These are phyloP conservation scores for Holothuria leucospilota DNA, from an alignment of 53 echinoderm and acorn worm species.

Conservation along the genomic window DNA sequence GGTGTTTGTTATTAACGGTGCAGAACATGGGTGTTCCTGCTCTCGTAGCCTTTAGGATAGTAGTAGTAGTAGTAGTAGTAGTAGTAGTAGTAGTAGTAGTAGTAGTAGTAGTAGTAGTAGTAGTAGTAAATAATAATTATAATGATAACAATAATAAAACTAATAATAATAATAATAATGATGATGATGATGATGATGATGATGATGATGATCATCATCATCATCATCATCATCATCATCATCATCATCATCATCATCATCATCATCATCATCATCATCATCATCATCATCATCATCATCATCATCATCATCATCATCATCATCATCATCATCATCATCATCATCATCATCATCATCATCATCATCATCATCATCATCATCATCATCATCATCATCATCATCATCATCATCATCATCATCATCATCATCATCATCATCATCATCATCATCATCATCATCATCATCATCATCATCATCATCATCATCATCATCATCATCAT, in stretches of 20 bases:
- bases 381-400: neutral
- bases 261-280: constrained; percentile 1
- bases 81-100: too few species aligned
- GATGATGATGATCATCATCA: constrained; percentile 34
- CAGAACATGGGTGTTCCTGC: too few species aligned
- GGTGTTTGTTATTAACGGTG: too few species aligned
- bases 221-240: constrained; percentile 10
- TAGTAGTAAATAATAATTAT: neutral
- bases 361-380: neutral
- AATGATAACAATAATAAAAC: too few species aligned
- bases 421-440: neutral
- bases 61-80: too few species aligned
- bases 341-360: neutral
- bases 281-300: neutral
- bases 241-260: constrained; percentile 9
- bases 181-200: constrained; percentile 29
- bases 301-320: neutral
- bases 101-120: too few species aligned
- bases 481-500: constrained; percentile 21
- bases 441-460: constrained; percentile 20
- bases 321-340: constrained; percentile 18
- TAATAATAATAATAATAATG: too few species aligned
- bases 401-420: neutral
- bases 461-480: constrained; percentile 13
- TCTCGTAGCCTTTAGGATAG: too few species aligned